Evolutionary conservation across 2,797 vertebrate genomes (phyloP), one percentile per base, ranked within the genome.

Genomic region (Sebastolobus alascanus): DNA sequence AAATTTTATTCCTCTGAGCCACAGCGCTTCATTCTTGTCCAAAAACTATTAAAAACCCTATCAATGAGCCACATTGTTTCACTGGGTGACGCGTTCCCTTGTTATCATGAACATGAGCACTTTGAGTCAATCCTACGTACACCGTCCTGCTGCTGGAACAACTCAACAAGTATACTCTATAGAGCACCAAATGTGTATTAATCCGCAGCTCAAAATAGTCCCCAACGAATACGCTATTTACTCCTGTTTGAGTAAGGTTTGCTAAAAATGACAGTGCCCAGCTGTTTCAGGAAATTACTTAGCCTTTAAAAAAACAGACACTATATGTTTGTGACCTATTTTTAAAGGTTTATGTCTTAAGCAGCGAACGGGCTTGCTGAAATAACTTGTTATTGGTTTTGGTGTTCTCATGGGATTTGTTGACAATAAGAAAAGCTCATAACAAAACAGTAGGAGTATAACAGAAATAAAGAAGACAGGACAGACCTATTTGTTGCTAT

Each of bases 1-100:
- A 63, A 31, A 25, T 37, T 50, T 16, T 59, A 71, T 46, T 75
- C 61, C 29, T 61, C 58, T 61, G 66, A 46, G 38, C 50, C 22
- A 13, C 6, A 55, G 22, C 55, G 27, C 35, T 27, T 31, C 38
- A 25, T 63, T 75, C 33, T 75, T 38, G 8, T 68, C 69, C 38
- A 74, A 73, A 61, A 75, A 68, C 38, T 76, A 80, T 80, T 79
- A 66, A 52, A 75, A 78, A 33, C 8, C 16, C 46, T 31, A 7
- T 66, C 8, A 75, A 33, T 80, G 76, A 85, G 66, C 79, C 73
- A 73, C 38, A 27, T 35, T 37, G 50, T 73, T 75, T 80, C 68
- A 56, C 25, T 33, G 37, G 70, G 68, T 8, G 18, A 79, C 40
- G 16, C 33, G 35, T 46, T 58, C 20, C 35, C 16, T 16, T 46